Evolutionary conservation across 2,797 vertebrate species (phyloP).

Genomic region (Enteromius mattozi): DNA sequence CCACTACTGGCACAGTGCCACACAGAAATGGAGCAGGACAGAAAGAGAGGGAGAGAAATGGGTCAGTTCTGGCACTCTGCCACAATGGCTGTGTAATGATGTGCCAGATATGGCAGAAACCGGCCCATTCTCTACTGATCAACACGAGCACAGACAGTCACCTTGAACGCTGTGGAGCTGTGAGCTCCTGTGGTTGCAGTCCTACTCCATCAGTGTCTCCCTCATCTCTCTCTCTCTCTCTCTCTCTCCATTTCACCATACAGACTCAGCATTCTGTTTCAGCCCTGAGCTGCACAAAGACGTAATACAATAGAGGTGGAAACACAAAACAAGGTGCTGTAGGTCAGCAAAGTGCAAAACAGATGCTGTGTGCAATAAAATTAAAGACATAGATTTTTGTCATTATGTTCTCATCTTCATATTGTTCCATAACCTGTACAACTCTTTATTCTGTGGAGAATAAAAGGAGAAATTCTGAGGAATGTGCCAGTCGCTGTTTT

Average conservation of each 20-base stretch:
- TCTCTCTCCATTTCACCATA: slow-evolving; percentile 4
- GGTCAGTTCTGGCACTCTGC: slow-evolving; percentile 70
- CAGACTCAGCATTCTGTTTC: slow-evolving; percentile 40
- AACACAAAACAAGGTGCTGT: slow-evolving; percentile 29
- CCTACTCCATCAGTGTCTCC: slow-evolving; percentile 26
- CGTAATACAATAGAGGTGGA: slow-evolving; percentile 27
- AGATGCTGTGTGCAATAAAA: not conserved
- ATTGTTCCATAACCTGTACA: not conserved
- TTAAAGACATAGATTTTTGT: not conserved
- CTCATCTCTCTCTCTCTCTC: slow-evolving; percentile 18
- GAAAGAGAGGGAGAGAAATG: slow-evolving; percentile 56
- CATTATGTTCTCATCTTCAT: not conserved
- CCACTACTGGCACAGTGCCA: slow-evolving; percentile 54
- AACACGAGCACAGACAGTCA: slow-evolving; percentile 78
- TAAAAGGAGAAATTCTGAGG: not conserved
- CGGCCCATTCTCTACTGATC: slow-evolving; percentile 61
- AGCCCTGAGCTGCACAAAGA: slow-evolving; percentile 5
- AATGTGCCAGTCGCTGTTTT: not conserved
- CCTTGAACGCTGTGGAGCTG: slow-evolving; percentile 72
- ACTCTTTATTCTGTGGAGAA: too few species aligned
- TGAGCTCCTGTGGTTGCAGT: not conserved
- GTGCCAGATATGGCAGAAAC: slow-evolving; percentile 71
- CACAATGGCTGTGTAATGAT: slow-evolving; percentile 73
- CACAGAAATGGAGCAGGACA: slow-evolving; percentile 6
- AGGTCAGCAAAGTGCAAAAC: slow-evolving; percentile 39